Conservation (phyloP, 1,140 invertebrate genomes). For the Drosophila fuyamai region DNA sequence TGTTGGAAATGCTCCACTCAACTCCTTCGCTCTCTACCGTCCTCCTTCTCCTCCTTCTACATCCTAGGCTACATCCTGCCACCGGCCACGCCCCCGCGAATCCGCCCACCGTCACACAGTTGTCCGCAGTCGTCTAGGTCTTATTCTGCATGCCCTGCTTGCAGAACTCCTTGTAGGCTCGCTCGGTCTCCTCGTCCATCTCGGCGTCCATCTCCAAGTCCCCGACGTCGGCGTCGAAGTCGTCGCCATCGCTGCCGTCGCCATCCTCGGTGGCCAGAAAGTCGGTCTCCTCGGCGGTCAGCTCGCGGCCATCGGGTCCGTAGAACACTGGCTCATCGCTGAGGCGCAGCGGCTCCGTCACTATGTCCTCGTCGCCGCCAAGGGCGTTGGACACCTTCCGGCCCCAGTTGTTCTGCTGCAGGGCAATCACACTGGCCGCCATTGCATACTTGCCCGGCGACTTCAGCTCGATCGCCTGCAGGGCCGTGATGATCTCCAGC, state of each 20-base stretch:
- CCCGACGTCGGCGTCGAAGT: slow-evolving; percentile 79
- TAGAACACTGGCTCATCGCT: slow-evolving; percentile 85
- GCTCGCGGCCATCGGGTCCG: slow-evolving; percentile 85
- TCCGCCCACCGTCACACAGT: slow-evolving; percentile 27
- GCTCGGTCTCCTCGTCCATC: slow-evolving; percentile 86
- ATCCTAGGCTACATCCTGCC: slow-evolving; percentile 10
- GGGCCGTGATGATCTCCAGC: slow-evolving; percentile 60
- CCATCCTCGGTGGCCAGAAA: slow-evolving; percentile 81
- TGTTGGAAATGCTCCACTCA: slow-evolving; percentile 29
- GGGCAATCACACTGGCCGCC: slow-evolving; percentile 73
- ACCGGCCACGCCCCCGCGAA: slow-evolving; percentile 18
- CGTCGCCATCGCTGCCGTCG: slow-evolving; percentile 75
- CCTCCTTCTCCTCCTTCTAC: background rate
- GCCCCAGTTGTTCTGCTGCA: slow-evolving; percentile 84
- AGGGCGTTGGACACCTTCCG: slow-evolving; percentile 73
- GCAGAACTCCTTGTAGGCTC: slow-evolving; percentile 85
- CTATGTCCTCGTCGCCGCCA: slow-evolving; percentile 68
- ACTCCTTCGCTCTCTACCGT: slow-evolving; percentile 1
- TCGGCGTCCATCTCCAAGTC: slow-evolving; percentile 85
- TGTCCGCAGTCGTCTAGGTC: slow-evolving; percentile 56
- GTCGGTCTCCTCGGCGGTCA: slow-evolving; percentile 85
- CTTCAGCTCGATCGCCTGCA: slow-evolving; percentile 63
- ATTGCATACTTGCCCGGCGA: slow-evolving; percentile 76
- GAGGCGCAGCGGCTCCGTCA: slow-evolving; percentile 63
- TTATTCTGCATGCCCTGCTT: slow-evolving; percentile 62